phyloP scores from a whole-genome alignment of 2,113 vertebrate species.

The Heterotilapia buettikoferi region DNA sequence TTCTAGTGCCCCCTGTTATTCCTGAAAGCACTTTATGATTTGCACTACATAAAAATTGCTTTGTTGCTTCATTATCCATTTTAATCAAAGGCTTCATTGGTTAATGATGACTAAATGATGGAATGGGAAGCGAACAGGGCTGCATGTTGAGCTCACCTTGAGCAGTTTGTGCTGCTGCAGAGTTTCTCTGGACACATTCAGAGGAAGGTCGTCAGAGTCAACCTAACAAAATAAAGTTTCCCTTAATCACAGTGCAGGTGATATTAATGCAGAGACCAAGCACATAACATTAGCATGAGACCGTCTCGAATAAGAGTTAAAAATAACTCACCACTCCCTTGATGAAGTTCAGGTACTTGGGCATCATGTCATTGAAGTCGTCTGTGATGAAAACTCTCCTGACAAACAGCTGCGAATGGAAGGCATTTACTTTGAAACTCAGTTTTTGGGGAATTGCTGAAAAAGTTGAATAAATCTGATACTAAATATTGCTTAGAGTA shows the following conservation, averaged over 20 bases:
- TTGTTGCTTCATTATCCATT: background rate
- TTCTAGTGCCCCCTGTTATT: background rate
- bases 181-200: constrained; percentile 97
- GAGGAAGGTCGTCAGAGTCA: constrained; percentile 95
- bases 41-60: background rate
- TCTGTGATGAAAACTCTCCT: constrained; percentile 98
- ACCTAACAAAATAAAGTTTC: constrained; percentile 70
- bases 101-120: background rate
- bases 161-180: constrained; percentile 97
- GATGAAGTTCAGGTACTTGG: constrained; percentile 96
- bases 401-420: constrained; percentile 82
- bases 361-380: constrained; percentile 99
- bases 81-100: background rate
- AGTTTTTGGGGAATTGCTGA: background rate
- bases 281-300: background rate
- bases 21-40: background rate
- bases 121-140: background rate
- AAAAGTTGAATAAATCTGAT: background rate
- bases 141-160: constrained; percentile 74
- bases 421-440: background rate
- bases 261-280: background rate
- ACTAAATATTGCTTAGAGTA: background rate
- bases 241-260: background rate
- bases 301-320: background rate
- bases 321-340: constrained; percentile 90